phyloP scores from a whole-genome alignment of 2,113 vertebrate genomes.

The Climacteris rufus region DNA sequence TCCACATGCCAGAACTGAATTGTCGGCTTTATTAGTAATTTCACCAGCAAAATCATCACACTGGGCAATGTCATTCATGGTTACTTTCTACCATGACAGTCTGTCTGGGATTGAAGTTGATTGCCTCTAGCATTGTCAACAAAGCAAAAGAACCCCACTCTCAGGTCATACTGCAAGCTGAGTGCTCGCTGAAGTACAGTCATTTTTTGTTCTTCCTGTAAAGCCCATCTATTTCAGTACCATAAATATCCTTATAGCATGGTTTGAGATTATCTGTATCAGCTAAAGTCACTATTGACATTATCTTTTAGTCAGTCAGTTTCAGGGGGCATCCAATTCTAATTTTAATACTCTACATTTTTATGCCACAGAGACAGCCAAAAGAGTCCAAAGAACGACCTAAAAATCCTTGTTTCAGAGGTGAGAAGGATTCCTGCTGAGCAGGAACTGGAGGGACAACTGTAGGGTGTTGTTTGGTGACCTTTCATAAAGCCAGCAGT shows the following conservation, averaged over 20 bases:
- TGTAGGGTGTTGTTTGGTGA: not conserved
- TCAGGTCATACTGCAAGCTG: conserved; percentile 20
- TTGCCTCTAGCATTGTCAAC: conserved; percentile 58
- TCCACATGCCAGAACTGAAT: not conserved
- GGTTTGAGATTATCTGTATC: not conserved
- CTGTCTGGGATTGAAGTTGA: conserved; percentile 47
- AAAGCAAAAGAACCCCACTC: conserved; percentile 40
- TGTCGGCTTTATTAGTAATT: conserved; percentile 20
- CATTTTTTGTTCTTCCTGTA: conserved; percentile 15
- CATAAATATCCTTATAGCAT: not conserved
- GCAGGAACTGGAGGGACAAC: not conserved
- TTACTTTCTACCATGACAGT: conserved; percentile 25
- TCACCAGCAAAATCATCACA: conserved; percentile 22
- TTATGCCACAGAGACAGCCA: not conserved
- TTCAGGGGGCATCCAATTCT: not conserved
- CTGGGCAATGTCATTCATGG: conserved; percentile 18
- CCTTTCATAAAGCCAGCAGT: not conserved
- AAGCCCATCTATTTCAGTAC: not conserved
- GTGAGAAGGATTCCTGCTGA: not conserved
- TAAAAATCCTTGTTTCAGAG: not conserved
- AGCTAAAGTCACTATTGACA: not conserved
- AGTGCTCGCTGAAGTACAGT: not conserved
- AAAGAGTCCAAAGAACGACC: not conserved
- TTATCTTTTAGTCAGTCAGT: not conserved
- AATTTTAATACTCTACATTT: not conserved